phyloP scores from a whole-genome alignment of 2,113 vertebrate genomes.

The Desmodus rotundus region DNA sequence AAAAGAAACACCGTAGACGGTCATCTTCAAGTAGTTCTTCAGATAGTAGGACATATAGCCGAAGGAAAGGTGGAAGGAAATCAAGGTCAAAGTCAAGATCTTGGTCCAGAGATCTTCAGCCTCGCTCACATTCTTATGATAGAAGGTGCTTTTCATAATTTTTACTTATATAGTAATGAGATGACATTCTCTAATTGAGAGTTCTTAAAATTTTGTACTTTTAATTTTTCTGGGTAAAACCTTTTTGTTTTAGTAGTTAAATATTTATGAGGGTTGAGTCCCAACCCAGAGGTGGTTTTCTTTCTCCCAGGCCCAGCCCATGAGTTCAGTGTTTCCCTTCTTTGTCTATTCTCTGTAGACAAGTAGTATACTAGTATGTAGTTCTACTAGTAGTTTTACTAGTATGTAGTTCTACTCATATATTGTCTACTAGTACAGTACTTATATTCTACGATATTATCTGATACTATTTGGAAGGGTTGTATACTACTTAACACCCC shows the following conservation, averaged over 20 bases:
- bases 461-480: conserved; percentile 27
- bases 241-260: conserved; percentile 7
- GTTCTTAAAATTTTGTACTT: conserved; percentile 20
- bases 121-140: conserved; percentile 85
- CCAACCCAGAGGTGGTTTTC: not conserved
- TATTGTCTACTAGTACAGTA: not conserved
- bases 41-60: conserved; percentile 84
- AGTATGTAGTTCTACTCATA: no score
- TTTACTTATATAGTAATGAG: accelerated
- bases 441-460: not conserved
- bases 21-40: conserved; percentile 94
- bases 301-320: not conserved
- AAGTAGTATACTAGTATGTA: not conserved
- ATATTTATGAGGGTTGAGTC: not conserved
- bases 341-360: not conserved
- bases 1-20: conserved; percentile 88
- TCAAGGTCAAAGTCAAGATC: conserved; percentile 90
- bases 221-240: conserved; percentile 34
- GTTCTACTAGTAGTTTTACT: no score
- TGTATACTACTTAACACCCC: not conserved
- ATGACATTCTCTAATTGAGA: not conserved
- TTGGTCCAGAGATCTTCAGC: conserved; percentile 80
- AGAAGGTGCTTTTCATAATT: conserved; percentile 78
- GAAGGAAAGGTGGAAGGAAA: conserved; percentile 86
- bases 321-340: not conserved